phyloP scores from a whole-genome alignment of 2,113 vertebrate genomes.

The Epinephelus lanceolatus region DNA sequence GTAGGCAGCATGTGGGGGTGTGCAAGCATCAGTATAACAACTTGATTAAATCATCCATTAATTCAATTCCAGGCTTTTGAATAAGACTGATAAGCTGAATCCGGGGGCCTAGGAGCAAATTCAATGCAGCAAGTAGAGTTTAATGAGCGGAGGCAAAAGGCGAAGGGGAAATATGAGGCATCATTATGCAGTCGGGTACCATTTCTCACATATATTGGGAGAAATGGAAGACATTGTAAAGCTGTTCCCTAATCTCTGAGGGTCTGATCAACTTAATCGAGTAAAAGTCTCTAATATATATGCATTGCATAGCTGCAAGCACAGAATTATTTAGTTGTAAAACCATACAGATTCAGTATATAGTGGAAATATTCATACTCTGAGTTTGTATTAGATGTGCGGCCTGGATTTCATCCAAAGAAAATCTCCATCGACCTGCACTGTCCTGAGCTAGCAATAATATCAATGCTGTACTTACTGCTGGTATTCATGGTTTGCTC shows the following conservation, averaged over 20 bases:
- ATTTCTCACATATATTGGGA: conserved; percentile 49
- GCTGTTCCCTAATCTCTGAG: conserved; percentile 29
- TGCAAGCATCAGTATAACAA: conserved; percentile 51
- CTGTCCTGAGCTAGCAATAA: conserved; percentile 39
- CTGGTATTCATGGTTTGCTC: conserved; percentile 22
- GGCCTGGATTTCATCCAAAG: conserved; percentile 50
- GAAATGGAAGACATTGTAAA: conserved; percentile 46
- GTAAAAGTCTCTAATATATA: conserved; percentile 29
- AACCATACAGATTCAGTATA: conserved; percentile 8
- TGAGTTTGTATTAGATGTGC: conserved; percentile 28
- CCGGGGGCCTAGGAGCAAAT: conserved; percentile 44
- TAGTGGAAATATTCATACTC: conserved; percentile 2
- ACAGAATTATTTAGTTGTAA: conserved; percentile 34
- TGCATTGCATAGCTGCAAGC: conserved; percentile 19
- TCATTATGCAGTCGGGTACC: conserved; percentile 40
- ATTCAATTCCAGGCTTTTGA: conserved; percentile 66
- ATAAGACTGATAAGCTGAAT: conserved; percentile 63
- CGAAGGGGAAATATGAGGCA: conserved; percentile 45
- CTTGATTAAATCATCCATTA: conserved; percentile 68
- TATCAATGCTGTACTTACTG: conserved; percentile 11
- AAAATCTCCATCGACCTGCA: conserved; percentile 5
- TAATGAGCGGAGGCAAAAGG: conserved; percentile 65
- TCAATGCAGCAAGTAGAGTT: conserved; percentile 57
- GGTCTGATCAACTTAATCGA: conserved; percentile 48
- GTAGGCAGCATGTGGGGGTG: conserved; percentile 47